Evolutionary conservation across 1,140 invertebrate genomes (phyloP), one percentile per base, ranked within the genome.

Genomic region (Panulirus ornatus): DNA sequence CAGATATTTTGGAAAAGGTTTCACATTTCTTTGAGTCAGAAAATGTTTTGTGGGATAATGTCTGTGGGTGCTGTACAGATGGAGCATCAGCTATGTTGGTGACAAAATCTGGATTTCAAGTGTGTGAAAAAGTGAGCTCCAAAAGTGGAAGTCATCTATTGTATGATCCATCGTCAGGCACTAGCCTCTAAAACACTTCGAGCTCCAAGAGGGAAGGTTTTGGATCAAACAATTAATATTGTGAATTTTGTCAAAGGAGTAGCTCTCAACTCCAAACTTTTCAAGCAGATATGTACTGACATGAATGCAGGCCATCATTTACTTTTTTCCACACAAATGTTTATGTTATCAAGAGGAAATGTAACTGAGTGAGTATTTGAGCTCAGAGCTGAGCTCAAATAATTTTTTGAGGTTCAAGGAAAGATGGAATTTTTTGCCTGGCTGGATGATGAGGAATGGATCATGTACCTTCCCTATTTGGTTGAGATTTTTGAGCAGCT

Each of bases 401-500:
- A 30, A 58, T 82, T 82, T 82, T 66, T 81, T 54, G 30, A 36
- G 54, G 79, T 54, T 54, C 58, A 82, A 30, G 79, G 44, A 9
- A 82, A 44, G n/a, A 66, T 82, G 58, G 0, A 66, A 36, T 66
- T 66, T 66, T 66, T 66, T 66, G n/a, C n/a, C 58, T 66, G 58
- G 58, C n/a, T 30, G 58, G 11, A 73, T 58, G 76, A 51, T 79
- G 34, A 76, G 38, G 44, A 79, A 75, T 34, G 54, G 76, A 51
- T 63, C 70, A 87, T 82, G 79, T 14, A 36, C 34, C 51, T 58
- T 58, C 42, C 58, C 38, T 58, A 66, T 82, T 54, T 82, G 79
- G 36, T 34, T 82, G 36, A 82, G 51, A 82, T 75, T 75, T 75
- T 75, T 75, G 36, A 75, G 71, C 71, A 75, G 71, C 71, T 75